Evolutionary conservation across 2,797 vertebrate genomes (phyloP), one percentile per base, ranked within the genome.

Genomic region (Nannoperca australis): DNA sequence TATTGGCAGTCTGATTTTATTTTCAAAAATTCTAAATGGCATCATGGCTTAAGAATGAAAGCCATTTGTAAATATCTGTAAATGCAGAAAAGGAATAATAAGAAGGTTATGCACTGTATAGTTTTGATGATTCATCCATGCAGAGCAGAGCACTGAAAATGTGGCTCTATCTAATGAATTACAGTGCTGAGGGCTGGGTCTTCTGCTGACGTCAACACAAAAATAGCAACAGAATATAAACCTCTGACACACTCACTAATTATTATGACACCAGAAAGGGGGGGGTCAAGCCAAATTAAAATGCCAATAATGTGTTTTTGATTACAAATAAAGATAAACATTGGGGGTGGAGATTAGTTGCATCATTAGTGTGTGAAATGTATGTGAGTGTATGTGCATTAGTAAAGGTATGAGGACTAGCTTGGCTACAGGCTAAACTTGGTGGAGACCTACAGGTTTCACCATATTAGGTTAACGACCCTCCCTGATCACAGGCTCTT

Each of bases 161-260:
- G 53, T 53, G 38, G 44, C 30, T 38, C 17, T 51, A 18, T 45
- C 27, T 62, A 62, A 75, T 74, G 50, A 63, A 59, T 49, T 34
- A 34, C 34, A 50, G 27, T 68, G 56, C 59, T 30, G 12, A 32
- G 8, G 32, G 22, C 53, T 40, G 1, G 24, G 32, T 40, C 42
- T 27, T 65, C 18, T 58, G 45, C 54, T 76, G 51, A 75, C 15
- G 38, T 64, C 60, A 60, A 63, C 60, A 51, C 47, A 54, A 70
- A 63, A 47, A 70, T 61, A 53, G 10, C 20, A 61, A 45, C 14
- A 54, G 24, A 56, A 66, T 36, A 55, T 58, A 76, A 72, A 76
- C 27, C 36, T 27, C 32, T 3, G 22, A 66, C 54, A 66, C 34
- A 44, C 27, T 56, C 53, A 56, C 53, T 71, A 70, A 56, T 32